Conservation (phyloP, 2,797 vertebrate species). For the Adrianichthys oophorus region DNA sequence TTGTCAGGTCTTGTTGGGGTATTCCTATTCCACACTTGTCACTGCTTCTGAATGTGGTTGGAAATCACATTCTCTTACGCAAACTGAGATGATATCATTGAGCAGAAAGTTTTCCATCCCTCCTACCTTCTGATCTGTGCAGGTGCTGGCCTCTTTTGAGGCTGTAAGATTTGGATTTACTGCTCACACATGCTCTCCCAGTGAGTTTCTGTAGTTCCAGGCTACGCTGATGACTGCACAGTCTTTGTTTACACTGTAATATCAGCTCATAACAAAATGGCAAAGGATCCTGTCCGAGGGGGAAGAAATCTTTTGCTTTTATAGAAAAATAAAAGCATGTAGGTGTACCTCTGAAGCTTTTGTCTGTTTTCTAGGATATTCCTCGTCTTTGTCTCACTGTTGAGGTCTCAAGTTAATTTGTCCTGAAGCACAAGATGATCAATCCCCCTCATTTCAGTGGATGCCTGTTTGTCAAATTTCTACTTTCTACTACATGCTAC, state of each 20-base stretch:
- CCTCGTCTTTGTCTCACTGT: conserved; percentile 9
- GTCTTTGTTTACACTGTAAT: conserved; percentile 6
- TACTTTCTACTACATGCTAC: not conserved
- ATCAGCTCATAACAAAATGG: not conserved
- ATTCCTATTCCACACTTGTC: conserved; percentile 49
- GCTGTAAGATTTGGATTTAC: conserved; percentile 9
- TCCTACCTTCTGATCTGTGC: conserved; percentile 19
- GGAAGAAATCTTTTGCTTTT: conserved; percentile 9
- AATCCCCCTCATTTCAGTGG: conserved; percentile 1
- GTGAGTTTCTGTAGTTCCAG: not conserved
- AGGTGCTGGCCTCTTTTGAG: conserved; percentile 59
- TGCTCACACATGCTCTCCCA: conserved; percentile 10
- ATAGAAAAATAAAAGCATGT: conserved; percentile 9
- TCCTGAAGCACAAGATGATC: conserved; percentile 28
- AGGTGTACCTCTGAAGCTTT: conserved; percentile 7
- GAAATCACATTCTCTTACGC: conserved; percentile 71
- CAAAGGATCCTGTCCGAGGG: no score
- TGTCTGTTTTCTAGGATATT: conserved; percentile 32
- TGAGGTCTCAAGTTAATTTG: conserved; percentile 25
- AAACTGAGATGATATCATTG: conserved; percentile 48
- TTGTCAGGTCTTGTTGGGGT: conserved; percentile 15
- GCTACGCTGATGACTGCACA: not conserved
- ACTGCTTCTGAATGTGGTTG: conserved; percentile 58
- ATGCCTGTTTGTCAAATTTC: conserved; percentile 31
- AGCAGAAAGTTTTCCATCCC: conserved; percentile 51